Base-by-base conservation (phyloP, 1,140 invertebrate species). In the Drosophila punjabiensis region DNA sequence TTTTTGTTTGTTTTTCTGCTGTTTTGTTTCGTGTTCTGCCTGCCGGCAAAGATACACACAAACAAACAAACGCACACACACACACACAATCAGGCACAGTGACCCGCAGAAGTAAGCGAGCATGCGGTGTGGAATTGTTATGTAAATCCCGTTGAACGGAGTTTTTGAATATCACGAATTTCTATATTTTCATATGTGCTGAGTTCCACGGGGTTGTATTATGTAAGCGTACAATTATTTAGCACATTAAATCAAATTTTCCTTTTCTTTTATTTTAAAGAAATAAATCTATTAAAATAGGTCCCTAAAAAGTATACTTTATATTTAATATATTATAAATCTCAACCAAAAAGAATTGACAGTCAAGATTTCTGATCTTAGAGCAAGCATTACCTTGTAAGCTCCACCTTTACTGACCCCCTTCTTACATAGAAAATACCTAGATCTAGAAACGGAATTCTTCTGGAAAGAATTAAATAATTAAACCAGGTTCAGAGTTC, bases 1-100 rank as follows among this genome's bases (percentile, higher is more conserved):
- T 11, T 47, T 24, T 16, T 79, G 74, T 85, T 82, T 86, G 78
- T 59, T 81, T 75, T 82, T 79, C 64, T 64, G 65, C 50, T 77
- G 50, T 81, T 84, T 84, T 80, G 65, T 64, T 83, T 83, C 69
- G 53, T 67, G 30, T 30, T 20, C 73, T 64, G 37, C 56, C 73
- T 67, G 37, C 61, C 45, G 43, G 47, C 60, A 28, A 43, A 45
- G 18, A 55, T 35, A 55, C 58, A 55, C 32, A 43, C 24, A 39
- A 5, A 60, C 33, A 64, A 33, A 55, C 52, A 55, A 33, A 43
- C 50, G 35, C 20, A 41, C 32, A 39, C 6, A 24, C 32, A 39
- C 6, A 24, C 1, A 65, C 30, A 56, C 4, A 47, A 18, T 32
- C 61, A 30, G 18, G 8, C 41, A 67, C 66, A 71, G 43, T 71